Evolutionary conservation across 2,113 vertebrate species (phyloP).

Genomic region (Paraplagusia blochii): DNA sequence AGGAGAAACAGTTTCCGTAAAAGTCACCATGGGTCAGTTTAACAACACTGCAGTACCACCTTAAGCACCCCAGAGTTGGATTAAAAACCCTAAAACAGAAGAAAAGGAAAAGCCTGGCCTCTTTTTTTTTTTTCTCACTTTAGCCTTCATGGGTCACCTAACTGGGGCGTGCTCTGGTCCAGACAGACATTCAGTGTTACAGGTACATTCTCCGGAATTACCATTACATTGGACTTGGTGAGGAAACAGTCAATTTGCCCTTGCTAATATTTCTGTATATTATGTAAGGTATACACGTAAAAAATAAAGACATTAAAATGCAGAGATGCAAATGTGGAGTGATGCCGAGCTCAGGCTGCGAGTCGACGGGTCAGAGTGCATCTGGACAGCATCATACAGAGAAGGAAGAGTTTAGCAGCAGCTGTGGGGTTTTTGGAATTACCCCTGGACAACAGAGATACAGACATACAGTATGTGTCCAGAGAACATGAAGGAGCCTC

Average conservation of each 20-base stretch:
- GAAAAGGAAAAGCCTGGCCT: conserved; percentile 26
- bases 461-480: conserved; percentile 51
- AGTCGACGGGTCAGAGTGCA: conserved; percentile 38
- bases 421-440: conserved; percentile 66
- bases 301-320: conserved; percentile 55
- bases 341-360: conserved; percentile 53
- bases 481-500: conserved; percentile 60
- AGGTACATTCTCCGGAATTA: conserved; percentile 74
- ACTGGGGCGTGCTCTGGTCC: conserved; percentile 47
- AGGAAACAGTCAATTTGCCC: conserved; percentile 65
- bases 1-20: conserved; percentile 53
- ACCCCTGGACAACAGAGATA: conserved; percentile 64
- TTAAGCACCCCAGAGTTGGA: conserved; percentile 39
- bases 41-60: conserved; percentile 59
- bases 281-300: conserved; percentile 40
- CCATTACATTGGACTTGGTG: conserved; percentile 62
- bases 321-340: conserved; percentile 30
- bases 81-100: conserved; percentile 37
- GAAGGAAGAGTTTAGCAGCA: conserved; percentile 72
- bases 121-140: conserved; percentile 26
- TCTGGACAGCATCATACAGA: conserved; percentile 56
- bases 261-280: conserved; percentile 52
- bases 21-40: conserved; percentile 50
- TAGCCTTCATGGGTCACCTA: conserved; percentile 46
- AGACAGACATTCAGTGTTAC: conserved; percentile 72